Conservation (phyloP, 1,140 invertebrate species). For the Bilobella aurantiaca region DNA sequence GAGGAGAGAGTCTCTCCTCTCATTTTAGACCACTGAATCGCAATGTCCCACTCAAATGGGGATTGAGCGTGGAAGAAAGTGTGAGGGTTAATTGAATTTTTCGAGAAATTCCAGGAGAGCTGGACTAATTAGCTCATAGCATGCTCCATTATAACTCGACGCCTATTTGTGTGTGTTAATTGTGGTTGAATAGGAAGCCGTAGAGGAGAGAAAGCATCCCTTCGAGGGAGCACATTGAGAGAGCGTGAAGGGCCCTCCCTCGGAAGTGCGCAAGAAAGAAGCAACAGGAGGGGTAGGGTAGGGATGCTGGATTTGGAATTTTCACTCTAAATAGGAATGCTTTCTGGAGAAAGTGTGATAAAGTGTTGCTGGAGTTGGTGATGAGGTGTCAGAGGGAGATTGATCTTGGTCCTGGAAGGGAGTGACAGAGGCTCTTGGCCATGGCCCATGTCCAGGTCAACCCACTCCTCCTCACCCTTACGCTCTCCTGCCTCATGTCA, state of each 20-base stretch:
- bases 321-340: no score
- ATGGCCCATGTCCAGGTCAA: neutral
- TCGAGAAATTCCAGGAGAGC: no score
- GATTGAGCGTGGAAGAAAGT: no score
- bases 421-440: neutral
- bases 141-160: no score
- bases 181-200: neutral
- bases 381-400: neutral
- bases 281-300: neutral
- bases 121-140: no score
- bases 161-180: neutral
- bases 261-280: neutral
- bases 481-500: neutral
- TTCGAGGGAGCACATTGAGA: no score
- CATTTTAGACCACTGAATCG: no score
- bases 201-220: neutral
- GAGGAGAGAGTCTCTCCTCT: no score
- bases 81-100: no score
- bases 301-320: no score
- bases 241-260: neutral
- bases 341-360: neutral
- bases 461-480: neutral
- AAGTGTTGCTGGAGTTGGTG: neutral
- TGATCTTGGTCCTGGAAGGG: neutral
- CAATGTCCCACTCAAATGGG: no score